These are phyloP conservation scores for Strigamia crassipes DNA, from an alignment of 2,888 invertebrate genomes.

Conservation along the genomic window DNA sequence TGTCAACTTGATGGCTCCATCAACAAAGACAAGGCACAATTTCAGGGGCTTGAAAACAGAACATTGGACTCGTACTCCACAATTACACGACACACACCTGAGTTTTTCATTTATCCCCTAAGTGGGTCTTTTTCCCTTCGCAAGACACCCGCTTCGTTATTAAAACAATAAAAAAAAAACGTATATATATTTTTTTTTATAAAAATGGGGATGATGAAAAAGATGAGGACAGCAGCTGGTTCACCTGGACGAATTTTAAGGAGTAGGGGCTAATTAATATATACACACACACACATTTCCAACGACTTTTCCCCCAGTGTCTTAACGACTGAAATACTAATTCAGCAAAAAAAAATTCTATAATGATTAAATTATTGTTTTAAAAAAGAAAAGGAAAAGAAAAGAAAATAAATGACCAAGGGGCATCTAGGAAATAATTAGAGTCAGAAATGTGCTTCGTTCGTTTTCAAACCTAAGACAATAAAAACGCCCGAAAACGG, in stretches of 20 bases:
- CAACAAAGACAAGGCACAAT: slow-evolving; percentile 32
- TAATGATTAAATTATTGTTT: neutral
- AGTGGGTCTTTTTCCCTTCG: neutral
- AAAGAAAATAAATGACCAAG: neutral
- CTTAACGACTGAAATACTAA: slow-evolving; percentile 3
- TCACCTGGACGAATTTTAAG: slow-evolving; percentile 36
- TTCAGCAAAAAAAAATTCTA: neutral
- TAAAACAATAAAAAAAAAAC: slow-evolving; percentile 23
- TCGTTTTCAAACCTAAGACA: neutral
- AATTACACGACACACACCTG: slow-evolving; percentile 8
- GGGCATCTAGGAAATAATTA: slow-evolving; percentile 23
- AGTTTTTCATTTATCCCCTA: slow-evolving; percentile 19
- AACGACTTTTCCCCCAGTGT: neutral
- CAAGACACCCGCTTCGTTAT: neutral
- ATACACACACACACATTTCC: neutral
- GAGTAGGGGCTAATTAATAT: slow-evolving; percentile 8
- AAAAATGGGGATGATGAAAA: slow-evolving; percentile 23
- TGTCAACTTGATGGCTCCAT: slow-evolving; percentile 31
- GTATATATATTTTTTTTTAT: neutral
- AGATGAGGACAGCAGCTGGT: slow-evolving; percentile 33
- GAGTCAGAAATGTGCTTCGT: neutral
- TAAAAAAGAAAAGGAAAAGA: neutral
- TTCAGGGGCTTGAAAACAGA: slow-evolving; percentile 2
- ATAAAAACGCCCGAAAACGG: neutral
- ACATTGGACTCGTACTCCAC: neutral